These are phyloP conservation scores for Onychomys leucogaster DNA, from an alignment of 2,797 vertebrate species.

Conservation along the genomic window DNA sequence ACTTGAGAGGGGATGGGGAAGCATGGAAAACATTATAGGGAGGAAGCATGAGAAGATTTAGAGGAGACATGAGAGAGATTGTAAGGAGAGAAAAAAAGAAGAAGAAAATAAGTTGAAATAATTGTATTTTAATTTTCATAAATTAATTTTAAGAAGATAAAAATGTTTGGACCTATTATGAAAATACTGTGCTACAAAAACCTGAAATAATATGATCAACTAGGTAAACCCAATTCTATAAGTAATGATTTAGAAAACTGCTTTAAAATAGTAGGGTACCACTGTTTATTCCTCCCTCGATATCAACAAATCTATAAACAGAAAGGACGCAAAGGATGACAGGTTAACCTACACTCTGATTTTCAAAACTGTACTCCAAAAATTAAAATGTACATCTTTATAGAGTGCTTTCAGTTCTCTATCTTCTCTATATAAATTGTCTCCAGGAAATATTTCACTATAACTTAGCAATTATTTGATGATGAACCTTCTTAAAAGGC, in stretches of 20 bases:
- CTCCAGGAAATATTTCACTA: neutral
- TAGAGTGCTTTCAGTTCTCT: neutral
- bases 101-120: neutral
- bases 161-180: neutral
- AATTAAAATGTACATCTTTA: neutral
- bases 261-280: neutral
- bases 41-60: neutral
- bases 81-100: neutral
- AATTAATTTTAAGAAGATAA: too few relatives aligned
- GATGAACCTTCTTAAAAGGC: neutral
- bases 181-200: neutral
- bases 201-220: neutral
- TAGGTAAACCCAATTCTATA: neutral
- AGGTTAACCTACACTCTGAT: constrained; percentile 11
- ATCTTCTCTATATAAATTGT: constrained; percentile 1
- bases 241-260: neutral
- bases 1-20: neutral
- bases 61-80: neutral
- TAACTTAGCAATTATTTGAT: constrained; percentile 15
- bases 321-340: neutral
- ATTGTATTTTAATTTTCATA: neutral
- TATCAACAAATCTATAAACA: neutral
- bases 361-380: neutral
- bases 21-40: neutral
- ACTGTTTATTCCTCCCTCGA: constrained; percentile 9